phyloP scores from a whole-genome alignment of 2,888 invertebrate species.

The Cabera pusaria region DNA sequence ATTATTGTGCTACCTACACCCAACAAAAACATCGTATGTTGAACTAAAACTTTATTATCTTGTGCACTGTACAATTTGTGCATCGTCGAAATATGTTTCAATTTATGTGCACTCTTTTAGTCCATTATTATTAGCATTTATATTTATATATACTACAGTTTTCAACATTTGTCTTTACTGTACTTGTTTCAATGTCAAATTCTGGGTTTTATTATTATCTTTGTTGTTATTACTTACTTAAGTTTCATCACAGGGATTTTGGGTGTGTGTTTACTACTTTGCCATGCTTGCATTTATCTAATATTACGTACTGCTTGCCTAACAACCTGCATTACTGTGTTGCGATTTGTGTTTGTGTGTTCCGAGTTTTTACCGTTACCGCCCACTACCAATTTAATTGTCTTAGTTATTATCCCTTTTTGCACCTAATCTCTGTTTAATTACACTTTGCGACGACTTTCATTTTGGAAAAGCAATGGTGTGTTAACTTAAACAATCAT shows the following conservation, averaged over 20 bases:
- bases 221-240: background rate
- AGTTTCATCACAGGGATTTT: constrained; percentile 1
- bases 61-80: constrained; percentile 64
- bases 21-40: constrained; percentile 70
- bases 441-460: constrained; percentile 1
- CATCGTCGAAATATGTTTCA: constrained; percentile 36
- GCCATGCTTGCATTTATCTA: constrained; percentile 31
- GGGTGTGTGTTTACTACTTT: constrained; percentile 9
- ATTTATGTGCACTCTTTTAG: constrained; percentile 16
- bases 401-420: constrained; percentile 14
- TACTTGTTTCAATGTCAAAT: background rate
- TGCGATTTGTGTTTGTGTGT: constrained; percentile 83
- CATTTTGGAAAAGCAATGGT: constrained; percentile 23
- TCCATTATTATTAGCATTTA: too few species aligned
- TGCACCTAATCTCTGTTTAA: constrained; percentile 17
- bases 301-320: constrained; percentile 50
- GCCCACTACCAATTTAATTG: constrained; percentile 28
- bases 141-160: too few species aligned
- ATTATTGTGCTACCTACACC: constrained; percentile 64
- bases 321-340: constrained; percentile 59
- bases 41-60: constrained; percentile 42
- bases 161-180: too few species aligned
- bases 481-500: too few species aligned
- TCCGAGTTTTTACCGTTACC: constrained; percentile 39
- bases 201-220: too few species aligned